Evolutionary conservation across 2,888 invertebrate genomes (phyloP), one percentile per base, ranked within the genome.

Genomic region (Gymnoscelis rufifasciata): DNA sequence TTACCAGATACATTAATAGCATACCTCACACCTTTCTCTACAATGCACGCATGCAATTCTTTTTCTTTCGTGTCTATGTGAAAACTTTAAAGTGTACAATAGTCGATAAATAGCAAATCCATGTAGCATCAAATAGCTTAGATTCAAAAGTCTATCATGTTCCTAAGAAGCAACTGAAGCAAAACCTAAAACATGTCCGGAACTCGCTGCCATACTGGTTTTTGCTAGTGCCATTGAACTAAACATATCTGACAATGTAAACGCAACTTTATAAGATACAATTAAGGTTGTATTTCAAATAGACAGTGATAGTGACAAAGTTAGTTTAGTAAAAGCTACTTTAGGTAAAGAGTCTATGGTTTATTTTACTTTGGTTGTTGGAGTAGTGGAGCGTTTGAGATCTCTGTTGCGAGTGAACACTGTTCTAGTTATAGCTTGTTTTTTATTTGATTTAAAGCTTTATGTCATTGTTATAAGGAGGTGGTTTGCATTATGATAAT

Each of bases 181-280:
- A 41, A 47, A 47, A 47, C 41, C 27, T 37, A 15, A 49, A 68
- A 66, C 68, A 67, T 65, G 33, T 51, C 56, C 60, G 52, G 56
- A 57, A 57, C 61, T 59, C 60, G 61, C 60, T 57, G 60, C 57
- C 62, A 62, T 61, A 61, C 67, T 60, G 59, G 57, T 70, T 74
- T 70, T 74, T 64, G 57, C 57, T 38, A 36, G 59, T 67, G 74
- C 64, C 71, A 68, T 62, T 69, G 58, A 59, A 59, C 58, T 53
- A 61, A 52, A 56, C 49, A 47, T 49, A 54, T 36, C 2, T 43
- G 15, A 10, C 19, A 35, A 31, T 35, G 49, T 33, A 37, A 44
- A 27, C 33, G 15, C 38, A 39, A 29, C 47, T 48, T 7, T 41
- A 53, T 51, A 31, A 37, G 30, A 24, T 5, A 0, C 0, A 0